These are phyloP conservation scores for Rhopalosiphum padi DNA, from an alignment of 1,140 invertebrate genomes.

Conservation along the genomic window DNA sequence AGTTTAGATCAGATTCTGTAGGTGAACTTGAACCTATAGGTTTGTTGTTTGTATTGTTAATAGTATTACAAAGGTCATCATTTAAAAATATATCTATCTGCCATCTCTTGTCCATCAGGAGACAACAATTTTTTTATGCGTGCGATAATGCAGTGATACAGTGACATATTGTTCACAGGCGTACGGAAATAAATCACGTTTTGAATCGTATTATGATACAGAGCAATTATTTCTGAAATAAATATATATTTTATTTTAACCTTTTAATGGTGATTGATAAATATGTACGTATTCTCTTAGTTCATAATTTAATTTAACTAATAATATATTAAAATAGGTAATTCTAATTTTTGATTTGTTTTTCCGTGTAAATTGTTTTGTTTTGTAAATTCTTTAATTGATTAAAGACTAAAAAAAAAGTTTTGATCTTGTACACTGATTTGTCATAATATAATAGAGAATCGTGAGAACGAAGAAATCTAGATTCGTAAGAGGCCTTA, in stretches of 20 bases:
- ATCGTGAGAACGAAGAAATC: constrained; percentile 46
- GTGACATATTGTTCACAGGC: background rate
- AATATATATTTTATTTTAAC: background rate
- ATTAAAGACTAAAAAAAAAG: background rate
- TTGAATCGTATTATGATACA: background rate
- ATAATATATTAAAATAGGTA: background rate
- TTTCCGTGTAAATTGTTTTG: background rate
- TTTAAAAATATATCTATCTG: background rate
- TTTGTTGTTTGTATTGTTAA: background rate
- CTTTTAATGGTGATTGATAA: background rate
- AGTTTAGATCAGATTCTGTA: background rate
- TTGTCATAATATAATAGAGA: background rate
- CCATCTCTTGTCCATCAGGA: background rate
- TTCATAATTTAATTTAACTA: background rate
- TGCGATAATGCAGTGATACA: background rate
- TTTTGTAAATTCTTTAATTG: constrained; percentile 5
- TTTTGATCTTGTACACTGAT: constrained; percentile 39
- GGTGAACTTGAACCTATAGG: background rate
- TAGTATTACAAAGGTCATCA: background rate
- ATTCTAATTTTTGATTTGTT: background rate
- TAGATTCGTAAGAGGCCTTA: constrained; percentile 19
- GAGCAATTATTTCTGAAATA: too few relatives aligned
- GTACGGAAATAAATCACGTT: background rate
- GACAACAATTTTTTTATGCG: background rate
- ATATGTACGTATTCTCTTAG: too few relatives aligned